A percentile compares a stretch with the other conserved stretches of the same genome.
Evolutionary conservation across 2,113 vertebrate genomes (phyloP).

Genomic region (Galeopterus variegatus): DNA sequence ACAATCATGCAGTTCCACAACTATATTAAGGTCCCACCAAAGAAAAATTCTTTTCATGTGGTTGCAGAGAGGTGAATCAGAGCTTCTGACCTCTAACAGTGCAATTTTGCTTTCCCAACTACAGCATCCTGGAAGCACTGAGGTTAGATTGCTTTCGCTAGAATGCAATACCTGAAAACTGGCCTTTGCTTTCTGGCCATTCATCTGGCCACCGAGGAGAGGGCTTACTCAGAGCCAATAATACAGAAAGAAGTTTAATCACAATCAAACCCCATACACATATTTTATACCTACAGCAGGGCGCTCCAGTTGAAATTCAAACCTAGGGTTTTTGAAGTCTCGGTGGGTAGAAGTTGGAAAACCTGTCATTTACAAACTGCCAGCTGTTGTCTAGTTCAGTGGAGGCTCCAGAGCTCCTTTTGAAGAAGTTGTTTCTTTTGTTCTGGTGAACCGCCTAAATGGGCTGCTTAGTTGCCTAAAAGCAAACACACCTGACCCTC

Average conservation of each 20-base stretch:
- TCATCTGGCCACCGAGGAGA: slow-evolving; percentile 59
- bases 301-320: slow-evolving; percentile 70
- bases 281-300: slow-evolving; percentile 62
- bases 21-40: slow-evolving; percentile 57
- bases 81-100: slow-evolving; percentile 57
- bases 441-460: slow-evolving; percentile 34
- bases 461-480: not conserved
- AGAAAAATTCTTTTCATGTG: slow-evolving; percentile 69
- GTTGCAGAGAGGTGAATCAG: slow-evolving; percentile 61
- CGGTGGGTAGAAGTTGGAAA: slow-evolving; percentile 56
- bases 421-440: slow-evolving; percentile 59
- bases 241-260: slow-evolving; percentile 66
- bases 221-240: slow-evolving; percentile 59
- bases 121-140: slow-evolving; percentile 36
- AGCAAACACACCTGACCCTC: not conserved
- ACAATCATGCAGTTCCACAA: slow-evolving; percentile 54
- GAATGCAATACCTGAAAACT: slow-evolving; percentile 52
- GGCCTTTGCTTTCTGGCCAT: slow-evolving; percentile 63
- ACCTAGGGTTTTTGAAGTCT: slow-evolving; percentile 63
- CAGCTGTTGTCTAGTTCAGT: slow-evolving; percentile 47
- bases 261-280: slow-evolving; percentile 68
- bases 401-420: not conserved
- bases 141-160: slow-evolving; percentile 55
- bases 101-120: slow-evolving; percentile 74
- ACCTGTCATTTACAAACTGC: slow-evolving; percentile 56